A percentile compares a stretch with the other conserved stretches of the same genome.
phyloP scores from a whole-genome alignment of 2,797 vertebrate species.

The Poecilia velifera region DNA sequence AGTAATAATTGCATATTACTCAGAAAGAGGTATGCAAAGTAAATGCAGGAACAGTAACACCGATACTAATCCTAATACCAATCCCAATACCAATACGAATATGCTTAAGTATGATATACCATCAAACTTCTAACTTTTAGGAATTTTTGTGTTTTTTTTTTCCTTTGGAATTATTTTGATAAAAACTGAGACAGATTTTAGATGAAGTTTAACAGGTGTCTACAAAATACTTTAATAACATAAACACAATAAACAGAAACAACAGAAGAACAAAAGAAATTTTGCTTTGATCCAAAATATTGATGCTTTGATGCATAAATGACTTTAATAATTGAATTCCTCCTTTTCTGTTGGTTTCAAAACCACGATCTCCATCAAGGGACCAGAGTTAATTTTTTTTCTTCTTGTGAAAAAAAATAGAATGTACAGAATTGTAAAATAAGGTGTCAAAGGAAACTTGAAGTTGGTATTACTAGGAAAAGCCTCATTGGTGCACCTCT shows the following conservation, averaged over 20 bases:
- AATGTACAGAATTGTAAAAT: neutral
- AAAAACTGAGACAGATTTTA: no score
- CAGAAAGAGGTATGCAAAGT: neutral
- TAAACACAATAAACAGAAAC: no score
- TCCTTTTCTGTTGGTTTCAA: neutral
- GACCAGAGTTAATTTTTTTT: neutral
- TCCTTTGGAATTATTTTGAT: no score
- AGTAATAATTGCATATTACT: neutral
- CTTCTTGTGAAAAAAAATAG: neutral
- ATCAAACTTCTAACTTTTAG: no score
- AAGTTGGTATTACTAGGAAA: neutral
- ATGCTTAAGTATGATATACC: no score
- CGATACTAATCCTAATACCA: no score
- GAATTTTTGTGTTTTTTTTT: no score
- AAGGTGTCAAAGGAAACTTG: neutral
- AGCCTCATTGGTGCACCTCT: neutral
- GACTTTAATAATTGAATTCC: neutral
- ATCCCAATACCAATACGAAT: no score
- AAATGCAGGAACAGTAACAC: neutral
- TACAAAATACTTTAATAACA: no score
- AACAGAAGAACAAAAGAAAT: no score
- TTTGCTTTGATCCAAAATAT: no score
- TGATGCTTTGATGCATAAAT: neutral
- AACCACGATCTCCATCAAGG: neutral
- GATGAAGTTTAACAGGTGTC: no score